These are phyloP conservation scores for Lagothrix lagotricha DNA, from an alignment of 2,797 vertebrate genomes.

Conservation along the genomic window DNA sequence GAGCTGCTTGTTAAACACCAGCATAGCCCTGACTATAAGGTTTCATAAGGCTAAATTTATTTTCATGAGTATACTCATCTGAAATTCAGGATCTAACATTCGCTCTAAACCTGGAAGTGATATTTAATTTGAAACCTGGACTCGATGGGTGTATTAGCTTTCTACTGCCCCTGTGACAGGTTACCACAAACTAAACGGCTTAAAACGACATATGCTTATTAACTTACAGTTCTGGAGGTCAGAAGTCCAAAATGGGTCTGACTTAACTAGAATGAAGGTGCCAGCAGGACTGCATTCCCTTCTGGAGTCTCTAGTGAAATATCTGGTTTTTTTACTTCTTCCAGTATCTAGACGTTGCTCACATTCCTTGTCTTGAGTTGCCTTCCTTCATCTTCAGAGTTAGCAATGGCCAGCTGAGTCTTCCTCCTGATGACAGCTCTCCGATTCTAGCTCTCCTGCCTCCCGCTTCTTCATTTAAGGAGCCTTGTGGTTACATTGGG, in stretches of 20 bases:
- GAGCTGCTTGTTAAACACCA: not conserved
- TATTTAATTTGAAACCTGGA: not conserved
- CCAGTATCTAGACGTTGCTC: not conserved
- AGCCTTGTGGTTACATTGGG: not conserved
- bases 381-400: not conserved
- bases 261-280: not conserved
- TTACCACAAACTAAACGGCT: not conserved
- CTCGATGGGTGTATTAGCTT: not conserved
- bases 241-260: not conserved
- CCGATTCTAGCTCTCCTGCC: not conserved
- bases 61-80: not conserved
- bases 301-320: not conserved
- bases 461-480: not conserved
- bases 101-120: not conserved
- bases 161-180: not conserved
- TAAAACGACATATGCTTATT: not conserved
- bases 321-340: not conserved
- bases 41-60: not conserved
- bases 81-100: not conserved
- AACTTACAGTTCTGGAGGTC: not conserved
- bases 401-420: rapidly evolving
- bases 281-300: not conserved
- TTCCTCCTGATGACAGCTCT: too few relatives aligned
- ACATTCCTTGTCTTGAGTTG: not conserved
- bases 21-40: not conserved